These are phyloP conservation scores for Masticophis lateralis DNA, from an alignment of 2,797 vertebrate genomes.

Conservation along the genomic window DNA sequence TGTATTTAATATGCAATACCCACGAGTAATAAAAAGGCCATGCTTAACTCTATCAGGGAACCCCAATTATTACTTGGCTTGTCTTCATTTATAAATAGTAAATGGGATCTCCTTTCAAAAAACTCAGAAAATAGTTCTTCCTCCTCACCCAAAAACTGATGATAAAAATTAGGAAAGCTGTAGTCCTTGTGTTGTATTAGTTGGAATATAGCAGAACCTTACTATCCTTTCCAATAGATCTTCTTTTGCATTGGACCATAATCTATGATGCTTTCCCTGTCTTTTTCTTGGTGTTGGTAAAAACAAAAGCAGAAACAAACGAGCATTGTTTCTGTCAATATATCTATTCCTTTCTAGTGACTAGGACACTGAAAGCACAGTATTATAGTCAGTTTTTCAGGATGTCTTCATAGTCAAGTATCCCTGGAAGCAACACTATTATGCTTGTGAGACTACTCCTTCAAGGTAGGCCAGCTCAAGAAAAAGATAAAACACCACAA, in stretches of 20 bases:
- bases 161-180: background rate
- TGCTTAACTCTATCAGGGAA: background rate
- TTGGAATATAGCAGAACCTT: background rate
- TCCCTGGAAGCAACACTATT: background rate
- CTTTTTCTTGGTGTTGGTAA: background rate
- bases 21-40: background rate
- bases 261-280: background rate
- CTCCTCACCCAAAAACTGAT: background rate
- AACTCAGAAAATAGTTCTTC: background rate
- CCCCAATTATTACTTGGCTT: background rate
- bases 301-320: background rate
- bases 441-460: background rate
- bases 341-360: background rate
- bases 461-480: no score
- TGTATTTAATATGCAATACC: background rate
- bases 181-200: background rate
- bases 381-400: background rate
- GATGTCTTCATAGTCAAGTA: background rate
- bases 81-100: background rate
- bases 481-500: no score
- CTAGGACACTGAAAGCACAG: background rate
- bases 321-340: background rate
- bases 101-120: background rate
- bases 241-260: background rate
- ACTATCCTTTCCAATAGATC: background rate